Conservation (phyloP, 2,113 vertebrate species). For the Hippocampus zosterae region DNA sequence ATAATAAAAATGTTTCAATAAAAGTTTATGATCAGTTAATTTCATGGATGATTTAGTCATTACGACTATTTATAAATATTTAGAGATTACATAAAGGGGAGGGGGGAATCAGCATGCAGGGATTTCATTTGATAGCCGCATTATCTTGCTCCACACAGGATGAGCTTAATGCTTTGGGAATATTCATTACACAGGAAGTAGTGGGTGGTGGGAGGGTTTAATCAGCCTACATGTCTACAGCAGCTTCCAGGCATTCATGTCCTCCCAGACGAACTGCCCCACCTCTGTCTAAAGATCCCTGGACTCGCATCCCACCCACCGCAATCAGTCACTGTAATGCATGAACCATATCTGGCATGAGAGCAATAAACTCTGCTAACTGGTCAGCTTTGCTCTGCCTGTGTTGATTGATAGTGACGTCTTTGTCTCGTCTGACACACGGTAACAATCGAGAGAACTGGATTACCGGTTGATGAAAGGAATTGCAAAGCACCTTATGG, state of each 20-base stretch:
- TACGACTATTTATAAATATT: background rate
- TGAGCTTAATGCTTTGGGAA: conserved; percentile 26
- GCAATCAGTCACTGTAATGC: conserved; percentile 35
- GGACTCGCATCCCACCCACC: conserved; percentile 4
- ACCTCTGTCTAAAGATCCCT: conserved; percentile 34
- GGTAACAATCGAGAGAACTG: background rate
- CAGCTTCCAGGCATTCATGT: conserved; percentile 39
- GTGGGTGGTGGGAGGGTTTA: conserved; percentile 47
- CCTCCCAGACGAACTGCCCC: conserved; percentile 35
- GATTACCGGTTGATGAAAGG: background rate
- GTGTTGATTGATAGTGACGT: conserved; percentile 29
- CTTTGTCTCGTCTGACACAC: conserved; percentile 4
- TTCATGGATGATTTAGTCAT: background rate
- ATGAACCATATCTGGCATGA: conserved; percentile 34
- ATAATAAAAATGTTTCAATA: background rate
- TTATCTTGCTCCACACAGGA: conserved; percentile 22
- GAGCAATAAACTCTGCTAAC: conserved; percentile 7
- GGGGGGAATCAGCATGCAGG: background rate
- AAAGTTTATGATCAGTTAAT: background rate
- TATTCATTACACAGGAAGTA: conserved; percentile 47
- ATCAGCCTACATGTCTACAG: conserved; percentile 30
- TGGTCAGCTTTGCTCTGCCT: conserved; percentile 4
- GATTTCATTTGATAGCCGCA: background rate
- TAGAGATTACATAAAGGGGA: background rate
- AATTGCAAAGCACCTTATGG: conserved; percentile 4